Evolutionary conservation across 2,113 vertebrate genomes (phyloP), one percentile per base, ranked within the genome.

Genomic region (Larimichthys polyactis): DNA sequence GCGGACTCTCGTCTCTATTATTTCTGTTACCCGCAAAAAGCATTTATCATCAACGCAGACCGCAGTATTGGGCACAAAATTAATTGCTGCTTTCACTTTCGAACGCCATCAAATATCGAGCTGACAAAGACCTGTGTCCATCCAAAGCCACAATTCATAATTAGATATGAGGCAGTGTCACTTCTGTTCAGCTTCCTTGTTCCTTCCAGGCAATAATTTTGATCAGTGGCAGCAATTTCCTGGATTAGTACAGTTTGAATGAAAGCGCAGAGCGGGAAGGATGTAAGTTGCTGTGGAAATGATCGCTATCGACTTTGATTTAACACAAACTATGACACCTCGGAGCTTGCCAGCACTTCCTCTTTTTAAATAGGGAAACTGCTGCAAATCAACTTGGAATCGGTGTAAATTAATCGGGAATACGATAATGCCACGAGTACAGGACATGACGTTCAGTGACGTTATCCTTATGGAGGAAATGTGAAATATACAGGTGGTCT

Each of bases 171-270:
- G 71, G 20, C 68, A 48, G 46, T 82, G 88, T 71, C 81, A 74
- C 69, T 78, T 68, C 40, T 19, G 44, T 69, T 57, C 58, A 59
- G 74, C 84, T 87, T 92, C 90, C 85, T 87, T 82, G 71, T 87
- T 90, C 88, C 87, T 87, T 89, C 83, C 81, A 87, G 79, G 85
- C 86, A 87, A 87, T 80, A 82, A 81, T 66, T 78, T 80, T 85
- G 88, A 87, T 89, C 63, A 66, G 74, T 76, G 66, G 67, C 81
- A 55, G 73, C 80, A 84, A 68, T 89, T 93, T 92, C 86, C 89
- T 85, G 89, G 81, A 88, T 90, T 83, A 67, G 79, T 62, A 36
- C 77, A 81, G 74, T 91, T 71, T 75, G 71, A 90, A 83, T 36
- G 5, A 82, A 69, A 0, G 7, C 29, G 24, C 48, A 48, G 62